Conservation (phyloP, 2,797 vertebrate genomes). For the Knipowitschia caucasica region DNA sequence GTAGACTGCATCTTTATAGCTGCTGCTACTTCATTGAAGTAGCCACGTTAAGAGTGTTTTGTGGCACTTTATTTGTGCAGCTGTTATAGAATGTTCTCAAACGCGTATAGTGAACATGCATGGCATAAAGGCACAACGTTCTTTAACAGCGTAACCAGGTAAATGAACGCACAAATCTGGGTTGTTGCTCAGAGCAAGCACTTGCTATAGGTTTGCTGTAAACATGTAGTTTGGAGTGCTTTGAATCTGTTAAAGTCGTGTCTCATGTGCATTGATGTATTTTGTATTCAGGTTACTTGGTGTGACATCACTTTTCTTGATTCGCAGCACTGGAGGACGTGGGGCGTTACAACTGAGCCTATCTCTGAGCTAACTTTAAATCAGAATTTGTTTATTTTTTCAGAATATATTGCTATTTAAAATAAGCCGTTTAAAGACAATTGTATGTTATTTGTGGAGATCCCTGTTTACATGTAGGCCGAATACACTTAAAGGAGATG, state of each 20-base stretch:
- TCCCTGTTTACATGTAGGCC: slow-evolving; percentile 51
- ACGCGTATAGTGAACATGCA: slow-evolving; percentile 5
- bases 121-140: neutral
- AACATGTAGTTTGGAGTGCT: neutral
- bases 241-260: neutral
- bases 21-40: neutral
- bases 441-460: slow-evolving; percentile 48
- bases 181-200: slow-evolving; percentile 4
- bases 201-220: neutral
- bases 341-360: slow-evolving; percentile 19
- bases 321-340: slow-evolving; percentile 29
- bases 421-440: slow-evolving; percentile 53
- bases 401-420: slow-evolving; percentile 79
- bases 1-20: neutral
- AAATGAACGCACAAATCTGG: neutral
- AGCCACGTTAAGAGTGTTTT: neutral
- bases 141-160: neutral
- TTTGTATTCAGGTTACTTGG: slow-evolving; percentile 7
- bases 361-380: slow-evolving; percentile 41
- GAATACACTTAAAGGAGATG: slow-evolving; percentile 51
- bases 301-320: slow-evolving; percentile 19
- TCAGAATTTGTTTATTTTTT: slow-evolving; percentile 85
- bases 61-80: neutral
- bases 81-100: neutral
- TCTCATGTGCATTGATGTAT: neutral